Evolutionary conservation across 1,140 invertebrate genomes (phyloP).

Genomic region (Proctacanthus coquilletti): DNA sequence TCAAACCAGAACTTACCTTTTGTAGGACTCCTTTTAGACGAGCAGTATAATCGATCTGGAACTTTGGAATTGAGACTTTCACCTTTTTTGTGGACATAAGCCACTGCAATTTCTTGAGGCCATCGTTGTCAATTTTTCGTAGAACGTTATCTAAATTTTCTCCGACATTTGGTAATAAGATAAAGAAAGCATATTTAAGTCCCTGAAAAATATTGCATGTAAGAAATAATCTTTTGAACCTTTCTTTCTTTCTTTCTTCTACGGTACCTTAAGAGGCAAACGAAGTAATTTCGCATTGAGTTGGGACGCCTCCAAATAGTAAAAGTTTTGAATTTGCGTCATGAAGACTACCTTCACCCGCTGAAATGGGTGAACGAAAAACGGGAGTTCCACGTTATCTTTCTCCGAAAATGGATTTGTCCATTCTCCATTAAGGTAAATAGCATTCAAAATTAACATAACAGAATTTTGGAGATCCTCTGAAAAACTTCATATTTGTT

Average conservation of each 20-base stretch:
- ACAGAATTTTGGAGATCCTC: constrained; percentile 41
- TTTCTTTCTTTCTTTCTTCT: too few species aligned
- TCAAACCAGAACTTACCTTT: too few species aligned
- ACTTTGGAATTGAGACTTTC: constrained; percentile 55
- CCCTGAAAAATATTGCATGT: constrained; percentile 34
- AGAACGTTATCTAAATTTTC: constrained; percentile 43
- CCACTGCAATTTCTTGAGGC: constrained; percentile 36
- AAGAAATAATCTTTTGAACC: not conserved
- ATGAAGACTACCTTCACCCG: constrained; percentile 46
- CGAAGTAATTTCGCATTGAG: constrained; percentile 62
- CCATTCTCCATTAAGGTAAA: constrained; percentile 72
- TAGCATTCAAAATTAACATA: constrained; percentile 58
- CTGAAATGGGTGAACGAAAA: constrained; percentile 34
- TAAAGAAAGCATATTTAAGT: constrained; percentile 50
- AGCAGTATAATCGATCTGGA: constrained; percentile 52
- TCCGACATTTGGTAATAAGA: constrained; percentile 48
- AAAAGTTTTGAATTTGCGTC: constrained; percentile 45
- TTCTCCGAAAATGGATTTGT: constrained; percentile 45
- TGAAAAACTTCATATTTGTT: constrained; percentile 17
- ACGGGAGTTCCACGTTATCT: constrained; percentile 34
- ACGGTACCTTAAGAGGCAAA: constrained; percentile 61
- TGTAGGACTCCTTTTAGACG: constrained; percentile 43
- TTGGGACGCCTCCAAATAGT: constrained; percentile 41
- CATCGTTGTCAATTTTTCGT: constrained; percentile 36
- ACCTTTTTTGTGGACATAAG: constrained; percentile 41